These are phyloP conservation scores for Myodes glareolus DNA, from an alignment of 2,113 vertebrate genomes.

Conservation along the genomic window DNA sequence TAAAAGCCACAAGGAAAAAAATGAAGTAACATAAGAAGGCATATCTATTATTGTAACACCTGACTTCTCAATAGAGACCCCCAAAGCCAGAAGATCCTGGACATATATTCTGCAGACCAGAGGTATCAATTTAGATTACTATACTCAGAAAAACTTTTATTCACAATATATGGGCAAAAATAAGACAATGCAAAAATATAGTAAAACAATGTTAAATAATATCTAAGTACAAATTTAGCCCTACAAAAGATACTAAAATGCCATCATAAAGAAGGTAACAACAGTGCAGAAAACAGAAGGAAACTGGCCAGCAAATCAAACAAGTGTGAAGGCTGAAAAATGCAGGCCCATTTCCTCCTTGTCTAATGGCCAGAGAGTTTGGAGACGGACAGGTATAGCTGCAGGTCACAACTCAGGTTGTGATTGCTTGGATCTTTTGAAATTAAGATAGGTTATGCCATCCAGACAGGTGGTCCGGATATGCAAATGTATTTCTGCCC, in stretches of 20 bases:
- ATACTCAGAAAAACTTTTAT: not conserved
- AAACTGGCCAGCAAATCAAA: too few relatives aligned
- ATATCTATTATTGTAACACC: not conserved
- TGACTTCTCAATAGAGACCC: not conserved
- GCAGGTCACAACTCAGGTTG: too few relatives aligned
- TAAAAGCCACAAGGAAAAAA: not conserved
- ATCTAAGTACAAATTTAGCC: not conserved
- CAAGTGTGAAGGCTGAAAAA: too few relatives aligned
- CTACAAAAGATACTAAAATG: not conserved
- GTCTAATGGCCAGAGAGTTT: too few relatives aligned
- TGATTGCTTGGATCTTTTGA: too few relatives aligned
- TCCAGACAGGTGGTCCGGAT: too few relatives aligned
- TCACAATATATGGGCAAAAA: not conserved
- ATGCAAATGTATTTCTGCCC: too few relatives aligned
- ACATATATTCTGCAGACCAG: not conserved
- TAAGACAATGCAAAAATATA: not conserved
- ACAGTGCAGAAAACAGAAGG: too few relatives aligned
- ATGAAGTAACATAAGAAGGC: not conserved
- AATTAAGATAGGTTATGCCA: too few relatives aligned
- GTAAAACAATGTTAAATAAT: not conserved
- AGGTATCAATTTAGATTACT: not conserved
- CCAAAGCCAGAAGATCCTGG: not conserved
- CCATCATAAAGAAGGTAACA: too few relatives aligned
- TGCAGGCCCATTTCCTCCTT: too few relatives aligned
- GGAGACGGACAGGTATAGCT: too few relatives aligned